Evolutionary conservation across 2,113 vertebrate genomes (phyloP), one percentile per base, ranked within the genome.

Genomic region (Myiopsitta monachus): DNA sequence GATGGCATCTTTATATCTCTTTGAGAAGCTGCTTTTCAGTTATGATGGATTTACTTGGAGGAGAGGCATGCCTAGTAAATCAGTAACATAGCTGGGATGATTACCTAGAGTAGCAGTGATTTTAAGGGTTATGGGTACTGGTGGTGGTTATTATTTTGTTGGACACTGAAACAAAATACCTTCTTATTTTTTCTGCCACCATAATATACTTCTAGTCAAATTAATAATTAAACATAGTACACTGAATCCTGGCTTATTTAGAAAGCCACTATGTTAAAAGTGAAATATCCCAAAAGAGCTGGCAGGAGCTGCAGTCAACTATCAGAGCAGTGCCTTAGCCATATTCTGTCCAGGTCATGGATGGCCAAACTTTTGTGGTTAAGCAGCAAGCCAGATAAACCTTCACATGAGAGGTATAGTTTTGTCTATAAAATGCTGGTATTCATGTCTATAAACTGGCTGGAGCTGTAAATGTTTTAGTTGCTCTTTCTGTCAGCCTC

Each of bases 331-430:
- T 41, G 12, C 15, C 17, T 43, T 17, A 22, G 15, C 14, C 28
- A 6, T 14, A 7, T 7, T 19, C 6, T 1, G 1, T 4, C 21
- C n/a, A 17, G 26, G 28, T 14, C 2, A 8, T 39, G 61, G 23
- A 39, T 68, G 23, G 33, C 16, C 47, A 16, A 27, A 22, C 10
- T n/a, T n/a, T 11, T 1, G 1, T 1, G 18, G 16, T 4, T 11
- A 31, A 57, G 18, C 41, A 30, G 7, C 0, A 1, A 69, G 41
- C 6, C 24, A 31, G 10, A 2, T 22, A 12, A 66, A 61, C 16
- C 26, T 14, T 12, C 8, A 17, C 11, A 6, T 24, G 47, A 17
- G n/a, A 86, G 22, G 4, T 24, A 0, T 2, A 36, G 22, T 10
- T n/a, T n/a, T n/a, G n/a, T n/a, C n/a, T n/a, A n/a, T n/a, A n/a